Conservation (phyloP, 2,888 invertebrate species). For the Synergus itoensis region DNA sequence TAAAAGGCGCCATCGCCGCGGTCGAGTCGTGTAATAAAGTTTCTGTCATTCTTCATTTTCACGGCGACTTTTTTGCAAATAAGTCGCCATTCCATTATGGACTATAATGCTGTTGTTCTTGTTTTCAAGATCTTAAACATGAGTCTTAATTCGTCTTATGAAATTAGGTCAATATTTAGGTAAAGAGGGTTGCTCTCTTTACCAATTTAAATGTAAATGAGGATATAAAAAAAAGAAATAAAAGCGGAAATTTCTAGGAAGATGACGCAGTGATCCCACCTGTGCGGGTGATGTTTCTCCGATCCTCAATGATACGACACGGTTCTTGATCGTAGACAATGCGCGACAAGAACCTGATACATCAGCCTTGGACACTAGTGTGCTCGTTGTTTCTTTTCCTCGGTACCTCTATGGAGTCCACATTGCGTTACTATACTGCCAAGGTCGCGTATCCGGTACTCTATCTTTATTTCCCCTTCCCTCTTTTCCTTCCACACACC, state of each 20-base stretch:
- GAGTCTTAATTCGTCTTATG: not conserved
- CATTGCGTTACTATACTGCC: slow-evolving; percentile 53
- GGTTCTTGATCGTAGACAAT: slow-evolving; percentile 66
- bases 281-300: slow-evolving; percentile 44
- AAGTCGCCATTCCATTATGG: not conserved
- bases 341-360: slow-evolving; percentile 61
- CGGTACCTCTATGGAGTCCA: slow-evolving; percentile 52
- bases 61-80: not conserved
- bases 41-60: slow-evolving; percentile 32
- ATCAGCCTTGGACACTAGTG: slow-evolving; percentile 60
- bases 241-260: slow-evolving; percentile 29
- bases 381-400: slow-evolving; percentile 43
- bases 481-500: slow-evolving; percentile 15
- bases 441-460: slow-evolving; percentile 46
- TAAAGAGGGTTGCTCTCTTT: not conserved
- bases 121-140: not conserved
- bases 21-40: slow-evolving; percentile 16
- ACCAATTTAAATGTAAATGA: not conserved
- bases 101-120: slow-evolving; percentile 18
- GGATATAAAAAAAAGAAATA: not conserved
- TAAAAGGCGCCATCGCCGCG: slow-evolving; percentile 39
- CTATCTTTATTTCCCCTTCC: slow-evolving; percentile 34
- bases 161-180: not conserved
- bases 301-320: slow-evolving; percentile 53
- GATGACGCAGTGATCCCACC: slow-evolving; percentile 46